Evolutionary conservation across 1,140 invertebrate genomes (phyloP).

Genomic region (Drosophila varians): DNA sequence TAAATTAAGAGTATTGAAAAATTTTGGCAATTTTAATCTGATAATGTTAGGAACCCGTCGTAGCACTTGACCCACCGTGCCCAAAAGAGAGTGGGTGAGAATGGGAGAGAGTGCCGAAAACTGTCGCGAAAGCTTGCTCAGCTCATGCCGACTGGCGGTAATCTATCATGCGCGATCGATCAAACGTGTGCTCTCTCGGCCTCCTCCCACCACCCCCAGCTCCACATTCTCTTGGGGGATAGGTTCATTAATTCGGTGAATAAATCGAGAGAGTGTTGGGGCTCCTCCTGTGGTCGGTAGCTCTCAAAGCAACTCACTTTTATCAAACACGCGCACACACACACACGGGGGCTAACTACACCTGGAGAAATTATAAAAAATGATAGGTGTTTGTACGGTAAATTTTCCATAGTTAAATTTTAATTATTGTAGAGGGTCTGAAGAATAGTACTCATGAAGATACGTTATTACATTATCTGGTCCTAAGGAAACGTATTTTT

Average conservation of each 20-base stretch:
- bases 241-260: slow-evolving; percentile 21
- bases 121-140: slow-evolving; percentile 22
- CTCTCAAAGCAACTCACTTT: slow-evolving; percentile 24
- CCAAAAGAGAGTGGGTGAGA: slow-evolving; percentile 7
- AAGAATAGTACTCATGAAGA: no score
- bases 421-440: no score
- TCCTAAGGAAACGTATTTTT: no score
- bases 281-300: slow-evolving; percentile 11
- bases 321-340: slow-evolving; percentile 32
- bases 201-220: slow-evolving; percentile 3
- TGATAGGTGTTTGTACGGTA: neutral
- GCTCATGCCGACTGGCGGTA: slow-evolving; percentile 12
- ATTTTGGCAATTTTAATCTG: slow-evolving; percentile 26
- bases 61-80: slow-evolving; percentile 35
- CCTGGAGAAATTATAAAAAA: neutral
- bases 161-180: slow-evolving; percentile 53
- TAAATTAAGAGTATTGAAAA: slow-evolving; percentile 23
- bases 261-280: neutral
- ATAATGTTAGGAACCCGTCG: slow-evolving; percentile 16
- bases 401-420: neutral
- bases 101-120: slow-evolving; percentile 9
- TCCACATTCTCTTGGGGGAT: neutral
- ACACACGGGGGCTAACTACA: neutral
- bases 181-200: slow-evolving; percentile 30
- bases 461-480: no score